Conservation (phyloP, 2,888 invertebrate species). For the Uropetala carovei region DNA sequence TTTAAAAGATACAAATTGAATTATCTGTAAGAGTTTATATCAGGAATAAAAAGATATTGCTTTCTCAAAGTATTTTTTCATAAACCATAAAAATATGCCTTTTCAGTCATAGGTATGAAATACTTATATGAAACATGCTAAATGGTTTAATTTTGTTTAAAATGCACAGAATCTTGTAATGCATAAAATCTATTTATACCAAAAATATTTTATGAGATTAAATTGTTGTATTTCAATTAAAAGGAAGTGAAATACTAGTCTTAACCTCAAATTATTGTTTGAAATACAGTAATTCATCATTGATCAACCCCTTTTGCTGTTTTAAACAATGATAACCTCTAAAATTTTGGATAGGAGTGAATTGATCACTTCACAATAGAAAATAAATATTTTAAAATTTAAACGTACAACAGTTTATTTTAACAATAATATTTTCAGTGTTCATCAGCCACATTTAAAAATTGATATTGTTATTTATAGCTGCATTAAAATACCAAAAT, state of each 20-base stretch:
- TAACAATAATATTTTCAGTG: constrained; percentile 49
- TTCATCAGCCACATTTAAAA: constrained; percentile 44
- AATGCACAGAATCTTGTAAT: no score
- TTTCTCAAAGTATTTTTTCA: no score
- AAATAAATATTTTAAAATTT: constrained; percentile 15
- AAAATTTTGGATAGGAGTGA: not conserved
- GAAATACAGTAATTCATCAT: no score
- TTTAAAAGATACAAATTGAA: no score
- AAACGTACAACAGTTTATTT: constrained; percentile 38
- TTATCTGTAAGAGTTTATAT: no score
- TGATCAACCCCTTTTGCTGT: not conserved
- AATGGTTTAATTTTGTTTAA: not conserved
- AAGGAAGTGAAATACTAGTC: not conserved
- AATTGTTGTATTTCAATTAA: not conserved
- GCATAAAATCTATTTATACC: no score
- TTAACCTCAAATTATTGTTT: no score
- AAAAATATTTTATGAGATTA: not conserved
- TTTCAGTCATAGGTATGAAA: no score
- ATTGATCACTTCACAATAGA: not conserved
- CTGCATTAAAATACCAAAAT: constrained; percentile 43
- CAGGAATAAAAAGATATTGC: no score
- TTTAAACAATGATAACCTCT: not conserved
- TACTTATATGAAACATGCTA: not conserved
- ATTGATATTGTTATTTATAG: constrained; percentile 21
- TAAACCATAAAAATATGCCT: no score